Percentiles rank a stretch among this genome's conserved stretches.
Conservation (phyloP, 2,797 vertebrate genomes). For the Onychomys torridus region DNA sequence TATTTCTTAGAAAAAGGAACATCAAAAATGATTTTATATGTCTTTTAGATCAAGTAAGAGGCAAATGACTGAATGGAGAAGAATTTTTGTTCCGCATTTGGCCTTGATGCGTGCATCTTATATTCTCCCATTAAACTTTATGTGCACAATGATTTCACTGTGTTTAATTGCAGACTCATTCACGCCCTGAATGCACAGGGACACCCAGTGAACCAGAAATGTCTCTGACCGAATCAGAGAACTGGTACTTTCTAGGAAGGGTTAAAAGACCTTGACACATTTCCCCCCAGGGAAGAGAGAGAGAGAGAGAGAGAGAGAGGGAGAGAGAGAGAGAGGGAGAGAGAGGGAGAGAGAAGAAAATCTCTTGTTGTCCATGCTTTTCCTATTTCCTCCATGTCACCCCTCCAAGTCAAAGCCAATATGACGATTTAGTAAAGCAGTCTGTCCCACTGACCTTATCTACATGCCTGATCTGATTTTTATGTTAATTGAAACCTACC, state of each 20-base stretch:
- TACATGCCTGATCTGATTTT: constrained; percentile 57
- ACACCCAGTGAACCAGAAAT: background rate
- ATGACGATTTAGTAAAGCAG: constrained; percentile 27
- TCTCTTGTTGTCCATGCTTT: constrained; percentile 51
- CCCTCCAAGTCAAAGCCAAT: constrained; percentile 18
- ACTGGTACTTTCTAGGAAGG: background rate
- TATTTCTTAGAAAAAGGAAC: constrained; percentile 57
- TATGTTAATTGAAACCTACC: constrained; percentile 72
- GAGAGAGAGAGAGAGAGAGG: background rate
- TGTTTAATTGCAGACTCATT: background rate
- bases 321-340: background rate
- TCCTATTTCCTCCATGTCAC: constrained; percentile 40
- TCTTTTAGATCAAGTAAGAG: constrained; percentile 41
- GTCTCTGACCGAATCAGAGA: background rate
- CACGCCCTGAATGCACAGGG: background rate
- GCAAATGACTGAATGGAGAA: background rate
- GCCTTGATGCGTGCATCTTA: background rate
- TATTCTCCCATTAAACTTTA: constrained; percentile 5
- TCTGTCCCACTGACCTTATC: constrained; percentile 39
- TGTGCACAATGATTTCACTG: background rate
- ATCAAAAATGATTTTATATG: constrained; percentile 13
- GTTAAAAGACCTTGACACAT: constrained; percentile 8
- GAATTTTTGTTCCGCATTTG: background rate
- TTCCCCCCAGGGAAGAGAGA: background rate
- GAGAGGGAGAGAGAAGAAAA: background rate